Evolutionary conservation across 92 coral and sea anemone genomes (phyloP).

Genomic region (Hydrozoanthus gracilis): DNA sequence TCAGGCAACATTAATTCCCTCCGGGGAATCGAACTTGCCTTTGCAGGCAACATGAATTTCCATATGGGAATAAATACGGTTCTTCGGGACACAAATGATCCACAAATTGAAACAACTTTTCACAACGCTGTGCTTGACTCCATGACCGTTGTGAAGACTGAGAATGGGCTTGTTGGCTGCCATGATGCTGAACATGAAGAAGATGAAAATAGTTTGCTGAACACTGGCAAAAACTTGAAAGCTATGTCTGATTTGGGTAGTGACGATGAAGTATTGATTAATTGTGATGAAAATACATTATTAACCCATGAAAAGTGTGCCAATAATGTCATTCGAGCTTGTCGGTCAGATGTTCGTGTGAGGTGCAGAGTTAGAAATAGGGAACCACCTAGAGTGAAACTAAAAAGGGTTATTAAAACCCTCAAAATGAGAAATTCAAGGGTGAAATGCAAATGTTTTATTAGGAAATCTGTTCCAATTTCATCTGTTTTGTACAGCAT

Average conservation of each 20-base stretch:
- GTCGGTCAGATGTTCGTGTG: slow-evolving; percentile 32
- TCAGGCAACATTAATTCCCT: slow-evolving; percentile 39
- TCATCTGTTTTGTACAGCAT: slow-evolving; percentile 10
- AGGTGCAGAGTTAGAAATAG: slow-evolving; percentile 25
- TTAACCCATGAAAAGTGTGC: slow-evolving; percentile 15
- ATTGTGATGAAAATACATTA: slow-evolving; percentile 55
- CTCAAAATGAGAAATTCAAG: slow-evolving; percentile 31
- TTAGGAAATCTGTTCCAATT: neutral
- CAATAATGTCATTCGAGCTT: slow-evolving; percentile 14
- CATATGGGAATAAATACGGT: slow-evolving; percentile 49
- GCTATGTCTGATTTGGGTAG: slow-evolving; percentile 45
- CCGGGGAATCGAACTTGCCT: slow-evolving; percentile 31
- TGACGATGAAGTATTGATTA: slow-evolving; percentile 37
- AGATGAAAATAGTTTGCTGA: slow-evolving; percentile 53
- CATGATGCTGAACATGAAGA: slow-evolving; percentile 45
- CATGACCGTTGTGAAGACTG: slow-evolving; percentile 37
- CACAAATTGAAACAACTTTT: slow-evolving; percentile 44
- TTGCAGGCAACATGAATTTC: slow-evolving; percentile 58
- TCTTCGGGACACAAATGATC: slow-evolving; percentile 58
- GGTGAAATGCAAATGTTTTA: neutral
- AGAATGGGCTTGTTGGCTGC: slow-evolving; percentile 52
- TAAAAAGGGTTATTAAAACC: slow-evolving; percentile 29
- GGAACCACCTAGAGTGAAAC: slow-evolving; percentile 27
- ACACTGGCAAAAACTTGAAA: slow-evolving; percentile 53
- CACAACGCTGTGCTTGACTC: slow-evolving; percentile 19